These are phyloP conservation scores for Drosophila melanosoma DNA, from an alignment of 2,888 invertebrate genomes.

Conservation along the genomic window DNA sequence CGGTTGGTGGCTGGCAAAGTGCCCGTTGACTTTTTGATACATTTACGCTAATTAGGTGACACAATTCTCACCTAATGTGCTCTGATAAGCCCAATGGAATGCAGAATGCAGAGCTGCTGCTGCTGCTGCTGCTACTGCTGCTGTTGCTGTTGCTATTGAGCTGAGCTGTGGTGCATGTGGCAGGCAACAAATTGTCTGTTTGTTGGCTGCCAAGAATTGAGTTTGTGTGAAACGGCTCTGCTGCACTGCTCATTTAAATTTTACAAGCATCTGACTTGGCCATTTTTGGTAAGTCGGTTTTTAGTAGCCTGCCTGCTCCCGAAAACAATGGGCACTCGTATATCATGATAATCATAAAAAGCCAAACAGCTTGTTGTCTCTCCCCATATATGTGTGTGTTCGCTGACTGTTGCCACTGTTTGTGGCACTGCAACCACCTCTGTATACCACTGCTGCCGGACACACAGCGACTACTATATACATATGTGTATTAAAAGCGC, in stretches of 20 bases:
- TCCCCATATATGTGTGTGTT: slow-evolving; percentile 67
- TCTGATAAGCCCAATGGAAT: slow-evolving; percentile 66
- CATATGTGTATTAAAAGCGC: slow-evolving; percentile 64
- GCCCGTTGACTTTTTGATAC: slow-evolving; percentile 63
- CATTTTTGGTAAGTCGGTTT: slow-evolving; percentile 72
- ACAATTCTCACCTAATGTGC: slow-evolving; percentile 84
- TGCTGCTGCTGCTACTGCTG: no score
- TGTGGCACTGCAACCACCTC: slow-evolving; percentile 22
- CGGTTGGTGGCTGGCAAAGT: slow-evolving; percentile 44
- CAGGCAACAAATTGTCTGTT: slow-evolving; percentile 58
- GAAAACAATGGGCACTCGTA: slow-evolving; percentile 81
- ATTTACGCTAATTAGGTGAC: slow-evolving; percentile 84
- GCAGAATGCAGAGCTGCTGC: slow-evolving; percentile 27
- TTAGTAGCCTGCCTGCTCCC: slow-evolving; percentile 64
- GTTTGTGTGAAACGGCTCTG: slow-evolving; percentile 48
- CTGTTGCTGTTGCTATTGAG: slow-evolving; percentile 17
- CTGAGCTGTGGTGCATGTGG: slow-evolving; percentile 22
- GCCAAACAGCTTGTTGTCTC: slow-evolving; percentile 59
- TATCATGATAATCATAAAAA: slow-evolving; percentile 82
- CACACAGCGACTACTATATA: slow-evolving; percentile 36
- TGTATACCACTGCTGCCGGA: slow-evolving; percentile 31
- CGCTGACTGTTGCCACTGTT: slow-evolving; percentile 39
- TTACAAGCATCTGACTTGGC: slow-evolving; percentile 60
- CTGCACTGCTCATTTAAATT: slow-evolving; percentile 74
- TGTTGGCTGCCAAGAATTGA: slow-evolving; percentile 45